Base-by-base conservation (phyloP, 2,888 invertebrate genomes). In the Nysson spinosus region DNA sequence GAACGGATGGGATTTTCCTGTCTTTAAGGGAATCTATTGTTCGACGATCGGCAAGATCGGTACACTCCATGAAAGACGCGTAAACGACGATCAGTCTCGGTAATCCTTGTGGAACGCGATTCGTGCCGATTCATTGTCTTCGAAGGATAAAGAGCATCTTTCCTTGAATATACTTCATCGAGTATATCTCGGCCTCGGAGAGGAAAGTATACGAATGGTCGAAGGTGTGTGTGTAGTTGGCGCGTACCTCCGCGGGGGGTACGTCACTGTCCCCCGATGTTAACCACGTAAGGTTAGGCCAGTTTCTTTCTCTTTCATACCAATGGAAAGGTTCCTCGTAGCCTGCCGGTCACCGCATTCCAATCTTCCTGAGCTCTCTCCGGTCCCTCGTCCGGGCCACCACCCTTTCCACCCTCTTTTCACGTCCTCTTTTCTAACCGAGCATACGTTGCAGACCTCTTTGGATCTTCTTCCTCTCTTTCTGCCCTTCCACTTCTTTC, bases 341-440 rank as follows among this genome's bases (percentile, higher is more conserved):
- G 78, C 79, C 82, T 83, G 81, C 83, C 75, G 83, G 83, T 82
- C 85, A 83, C 81, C 82, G 82, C 85, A 84, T 84, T 84, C 85
- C 84, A 68, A 74, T 79, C 65, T 56, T 50, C 42, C 49, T 37
- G 54, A 72, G 69, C 75, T 61, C 65, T 58, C 64, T 60, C 37
- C 52, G 39, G 56, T 42, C 60, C 39, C 37, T 58, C 52, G 30
- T 35, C 34, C 50, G 17, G 30, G 30, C 26, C 46, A 44, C 52
- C 40, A 20, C 34, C 32, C 14, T 12, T 24, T 42, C 28, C 30
- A 11, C 19, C 9, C 7, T 26, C 49, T 32, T 44, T 26, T 30
- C 49, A 30, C 43, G 19, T 5, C 56, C 55, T 69, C 56, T 51
- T 43, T 56, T 55, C 64, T 57, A 51, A 55, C 37, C 40, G 50